phyloP scores from a whole-genome alignment of 2,113 vertebrate species.

The Urocynchramus pylzowi region DNA sequence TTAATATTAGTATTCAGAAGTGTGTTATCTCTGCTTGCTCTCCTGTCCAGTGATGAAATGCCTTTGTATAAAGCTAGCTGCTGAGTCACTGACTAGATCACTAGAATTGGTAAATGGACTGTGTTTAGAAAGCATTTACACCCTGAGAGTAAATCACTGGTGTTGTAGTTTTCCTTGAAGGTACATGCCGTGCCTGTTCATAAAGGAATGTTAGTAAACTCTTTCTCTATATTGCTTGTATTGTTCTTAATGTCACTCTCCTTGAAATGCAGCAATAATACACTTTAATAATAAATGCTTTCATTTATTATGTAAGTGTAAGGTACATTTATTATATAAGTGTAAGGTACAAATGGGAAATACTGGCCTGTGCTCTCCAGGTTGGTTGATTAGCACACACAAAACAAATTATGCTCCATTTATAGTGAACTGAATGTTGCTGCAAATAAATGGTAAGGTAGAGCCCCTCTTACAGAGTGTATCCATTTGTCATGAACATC shows the following conservation, averaged over 20 bases:
- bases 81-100: slow-evolving; percentile 32
- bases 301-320: too few species aligned
- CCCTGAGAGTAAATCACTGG: neutral
- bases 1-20: neutral
- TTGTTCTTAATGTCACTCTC: neutral
- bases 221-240: neutral
- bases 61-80: neutral
- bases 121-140: neutral
- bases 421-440: neutral
- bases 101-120: neutral
- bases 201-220: neutral
- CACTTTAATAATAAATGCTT: neutral
- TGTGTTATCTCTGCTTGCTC: neutral
- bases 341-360: neutral
- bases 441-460: neutral
- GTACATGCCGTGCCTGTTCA: neutral
- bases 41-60: neutral
- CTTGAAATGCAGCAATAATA: neutral
- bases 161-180: neutral
- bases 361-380: neutral
- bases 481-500: neutral
- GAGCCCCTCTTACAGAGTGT: neutral
- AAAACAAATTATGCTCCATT: neutral
- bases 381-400: neutral
- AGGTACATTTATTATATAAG: too few species aligned